Percentiles rank a stretch among this genome's conserved stretches.
These are phyloP conservation scores for Archips xylosteana DNA, from an alignment of 2,888 invertebrate genomes.

Conservation along the genomic window DNA sequence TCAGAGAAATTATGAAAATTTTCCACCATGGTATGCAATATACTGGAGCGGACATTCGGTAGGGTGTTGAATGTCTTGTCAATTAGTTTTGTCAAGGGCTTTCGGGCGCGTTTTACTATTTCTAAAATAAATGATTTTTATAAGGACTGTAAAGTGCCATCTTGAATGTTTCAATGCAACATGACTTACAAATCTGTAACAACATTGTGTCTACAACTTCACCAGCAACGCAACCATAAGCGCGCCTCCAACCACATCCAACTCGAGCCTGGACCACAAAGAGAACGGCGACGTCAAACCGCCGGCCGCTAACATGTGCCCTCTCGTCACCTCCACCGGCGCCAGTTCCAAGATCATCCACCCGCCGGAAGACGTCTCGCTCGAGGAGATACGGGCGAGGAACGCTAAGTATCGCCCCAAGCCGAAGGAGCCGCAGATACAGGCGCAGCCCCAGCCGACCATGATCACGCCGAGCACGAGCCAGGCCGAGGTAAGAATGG, in stretches of 20 bases:
- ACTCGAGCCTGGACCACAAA: constrained; percentile 68
- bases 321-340: constrained; percentile 91
- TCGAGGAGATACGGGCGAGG: constrained; percentile 93
- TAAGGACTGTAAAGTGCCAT: no score
- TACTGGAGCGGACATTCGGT: no score
- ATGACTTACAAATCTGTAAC: no score
- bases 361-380: constrained; percentile 96
- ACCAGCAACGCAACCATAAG: constrained; percentile 90
- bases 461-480: constrained; percentile 71
- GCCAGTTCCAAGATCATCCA: constrained; percentile 96
- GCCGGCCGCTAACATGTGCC: constrained; percentile 72
- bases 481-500: constrained; percentile 74
- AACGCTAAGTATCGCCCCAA: constrained; percentile 87
- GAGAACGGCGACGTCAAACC: constrained; percentile 79
- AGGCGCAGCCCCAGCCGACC: constrained; percentile 47
- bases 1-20: no score
- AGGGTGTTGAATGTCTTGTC: no score
- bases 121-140: no score
- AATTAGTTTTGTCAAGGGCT: no score
- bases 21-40: no score
- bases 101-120: no score
- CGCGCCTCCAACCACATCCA: constrained; percentile 88
- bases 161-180: no score
- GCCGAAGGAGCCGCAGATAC: constrained; percentile 60
- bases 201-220: no score